phyloP scores from a whole-genome alignment of 2,113 vertebrate species.

The Amphiprion percula region DNA sequence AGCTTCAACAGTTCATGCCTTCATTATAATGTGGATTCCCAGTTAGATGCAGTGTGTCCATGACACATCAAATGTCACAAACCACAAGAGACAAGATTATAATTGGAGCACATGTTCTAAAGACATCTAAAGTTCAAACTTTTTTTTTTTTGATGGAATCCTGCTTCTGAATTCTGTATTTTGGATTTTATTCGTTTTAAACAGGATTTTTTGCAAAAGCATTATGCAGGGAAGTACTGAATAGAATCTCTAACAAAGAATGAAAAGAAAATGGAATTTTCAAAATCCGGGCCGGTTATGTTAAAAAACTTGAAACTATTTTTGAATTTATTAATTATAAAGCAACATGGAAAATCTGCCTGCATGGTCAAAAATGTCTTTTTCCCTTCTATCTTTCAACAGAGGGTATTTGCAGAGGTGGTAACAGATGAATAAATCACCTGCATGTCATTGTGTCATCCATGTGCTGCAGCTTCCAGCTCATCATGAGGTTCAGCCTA shows the following conservation, averaged over 20 bases:
- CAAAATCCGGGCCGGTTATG: too few relatives aligned
- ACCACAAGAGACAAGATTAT: background rate
- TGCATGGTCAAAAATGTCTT: background rate
- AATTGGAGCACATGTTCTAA: background rate
- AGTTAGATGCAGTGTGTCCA: background rate
- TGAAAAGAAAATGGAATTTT: too few relatives aligned
- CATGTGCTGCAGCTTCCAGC: conserved; percentile 27
- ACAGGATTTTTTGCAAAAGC: background rate
- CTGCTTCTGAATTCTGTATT: background rate
- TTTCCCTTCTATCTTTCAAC: too few relatives aligned
- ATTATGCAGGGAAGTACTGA: background rate
- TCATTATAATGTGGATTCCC: too few relatives aligned
- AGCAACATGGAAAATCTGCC: background rate
- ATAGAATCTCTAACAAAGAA: background rate
- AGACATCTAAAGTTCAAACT: background rate
- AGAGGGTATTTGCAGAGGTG: background rate
- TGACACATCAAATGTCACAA: conserved; percentile 5
- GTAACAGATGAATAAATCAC: conserved; percentile 9
- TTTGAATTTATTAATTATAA: background rate
- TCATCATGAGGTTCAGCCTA: conserved; percentile 52
- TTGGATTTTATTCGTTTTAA: background rate
- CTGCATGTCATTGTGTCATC: conserved; percentile 5
- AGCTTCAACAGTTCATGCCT: too few relatives aligned
- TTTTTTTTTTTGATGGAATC: background rate
- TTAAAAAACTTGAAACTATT: too few relatives aligned